A percentile compares a stretch with the other conserved stretches of the same genome.
phyloP scores from a whole-genome alignment of 1,140 invertebrate genomes.

The Drosophila funebris region DNA sequence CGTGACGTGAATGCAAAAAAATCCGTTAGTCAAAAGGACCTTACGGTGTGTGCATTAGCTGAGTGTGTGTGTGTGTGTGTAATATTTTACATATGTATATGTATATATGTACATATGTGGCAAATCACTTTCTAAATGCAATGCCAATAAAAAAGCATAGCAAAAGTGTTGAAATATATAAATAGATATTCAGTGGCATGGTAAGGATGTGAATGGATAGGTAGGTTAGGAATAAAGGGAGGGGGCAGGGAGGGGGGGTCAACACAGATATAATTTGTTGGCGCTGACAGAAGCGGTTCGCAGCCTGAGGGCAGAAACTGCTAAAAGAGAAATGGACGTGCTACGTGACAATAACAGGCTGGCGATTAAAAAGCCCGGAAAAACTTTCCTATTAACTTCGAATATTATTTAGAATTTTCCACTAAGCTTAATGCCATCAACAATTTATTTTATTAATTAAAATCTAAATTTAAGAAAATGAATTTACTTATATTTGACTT shows the following conservation, averaged over 20 bases:
- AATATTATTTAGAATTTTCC: neutral
- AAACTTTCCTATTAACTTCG: neutral
- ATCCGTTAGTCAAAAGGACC: conserved; percentile 16
- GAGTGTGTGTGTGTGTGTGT: conserved; percentile 8
- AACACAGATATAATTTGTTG: conserved; percentile 45
- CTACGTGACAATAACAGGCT: conserved; percentile 46
- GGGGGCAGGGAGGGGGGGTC: neutral
- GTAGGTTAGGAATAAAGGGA: neutral
- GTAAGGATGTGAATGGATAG: neutral
- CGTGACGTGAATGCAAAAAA: conserved; percentile 49
- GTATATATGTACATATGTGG: conserved; percentile 31
- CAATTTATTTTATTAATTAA: conserved; percentile 7
- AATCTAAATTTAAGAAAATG: neutral
- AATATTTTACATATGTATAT: conserved; percentile 32
- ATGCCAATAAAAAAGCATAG: conserved; percentile 55
- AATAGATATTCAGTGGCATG: conserved; percentile 16
- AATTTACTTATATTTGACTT: neutral
- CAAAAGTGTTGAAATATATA: conserved; percentile 55
- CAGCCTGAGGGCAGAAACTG: conserved; percentile 6
- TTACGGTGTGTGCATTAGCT: conserved; percentile 43
- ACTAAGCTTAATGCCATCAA: conserved; percentile 7
- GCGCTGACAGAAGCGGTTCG: conserved; percentile 36
- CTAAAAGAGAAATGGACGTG: conserved; percentile 43
- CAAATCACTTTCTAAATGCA: conserved; percentile 62
- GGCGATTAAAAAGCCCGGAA: conserved; percentile 3